These are phyloP conservation scores for Tachysurus fulvidraco DNA, from an alignment of 2,113 vertebrate genomes.

Conservation along the genomic window DNA sequence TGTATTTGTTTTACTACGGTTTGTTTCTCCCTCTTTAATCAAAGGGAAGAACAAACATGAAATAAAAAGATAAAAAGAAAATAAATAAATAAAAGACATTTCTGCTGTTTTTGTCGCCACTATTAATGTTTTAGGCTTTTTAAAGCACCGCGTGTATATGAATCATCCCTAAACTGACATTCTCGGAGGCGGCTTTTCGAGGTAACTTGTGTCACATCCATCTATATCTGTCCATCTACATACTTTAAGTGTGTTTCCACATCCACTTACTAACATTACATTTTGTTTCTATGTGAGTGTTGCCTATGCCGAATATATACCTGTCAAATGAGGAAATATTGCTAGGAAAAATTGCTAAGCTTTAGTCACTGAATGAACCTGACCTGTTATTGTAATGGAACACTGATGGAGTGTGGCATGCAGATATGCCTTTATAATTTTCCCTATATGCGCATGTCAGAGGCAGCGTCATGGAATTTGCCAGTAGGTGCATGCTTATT, in stretches of 20 bases:
- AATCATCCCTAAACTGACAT: conserved; percentile 13
- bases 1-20: not conserved
- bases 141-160: conserved; percentile 2
- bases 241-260: not conserved
- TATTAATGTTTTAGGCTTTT: conserved; percentile 23
- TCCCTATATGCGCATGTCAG: conserved; percentile 16
- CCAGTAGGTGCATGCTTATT: conserved; percentile 47
- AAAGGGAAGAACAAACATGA: not conserved
- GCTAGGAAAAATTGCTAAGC: conserved; percentile 22
- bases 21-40: not conserved
- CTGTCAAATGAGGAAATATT: conserved; percentile 31
- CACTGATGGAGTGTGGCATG: conserved; percentile 31
- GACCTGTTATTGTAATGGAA: conserved; percentile 35
- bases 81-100: not conserved
- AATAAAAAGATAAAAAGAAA: not conserved
- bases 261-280: not conserved
- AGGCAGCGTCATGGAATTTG: conserved; percentile 45
- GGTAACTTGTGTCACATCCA: not conserved
- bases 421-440: conserved; percentile 41
- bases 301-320: not conserved
- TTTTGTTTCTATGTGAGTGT: not conserved
- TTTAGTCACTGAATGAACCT: conserved; percentile 26
- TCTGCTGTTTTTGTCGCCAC: not conserved
- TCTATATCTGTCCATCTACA: not conserved
- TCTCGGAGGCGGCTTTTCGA: not conserved